phyloP scores from a whole-genome alignment of 2,797 vertebrate species.

The Loriculus beryllinus region DNA sequence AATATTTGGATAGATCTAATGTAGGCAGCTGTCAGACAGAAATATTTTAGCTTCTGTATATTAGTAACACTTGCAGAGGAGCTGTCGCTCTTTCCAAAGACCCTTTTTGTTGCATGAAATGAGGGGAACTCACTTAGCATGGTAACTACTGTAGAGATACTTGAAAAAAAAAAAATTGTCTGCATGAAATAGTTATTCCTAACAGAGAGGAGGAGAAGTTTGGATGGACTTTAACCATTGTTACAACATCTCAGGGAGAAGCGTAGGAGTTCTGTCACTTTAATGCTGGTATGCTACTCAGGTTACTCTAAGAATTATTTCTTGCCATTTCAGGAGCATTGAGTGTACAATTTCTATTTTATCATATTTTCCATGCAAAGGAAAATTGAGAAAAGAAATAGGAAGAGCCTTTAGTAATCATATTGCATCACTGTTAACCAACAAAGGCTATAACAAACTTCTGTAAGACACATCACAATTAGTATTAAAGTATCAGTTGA shows the following conservation, averaged over 20 bases:
- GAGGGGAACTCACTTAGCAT: background rate
- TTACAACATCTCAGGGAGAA: background rate
- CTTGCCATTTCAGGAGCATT: background rate
- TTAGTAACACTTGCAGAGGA: background rate
- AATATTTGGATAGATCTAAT: conserved; percentile 17
- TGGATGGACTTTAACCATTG: background rate
- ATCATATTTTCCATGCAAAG: background rate
- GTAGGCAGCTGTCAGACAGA: conserved; percentile 27
- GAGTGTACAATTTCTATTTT: background rate
- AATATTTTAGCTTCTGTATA: background rate
- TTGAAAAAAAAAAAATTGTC: background rate
- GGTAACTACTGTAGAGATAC: background rate
- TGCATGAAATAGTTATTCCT: background rate
- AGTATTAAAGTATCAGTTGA: background rate
- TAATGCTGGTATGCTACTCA: background rate
- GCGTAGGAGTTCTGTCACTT: background rate
- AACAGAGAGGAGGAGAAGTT: background rate
- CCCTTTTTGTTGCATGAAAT: background rate
- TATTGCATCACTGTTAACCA: background rate
- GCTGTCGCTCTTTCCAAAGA: background rate
- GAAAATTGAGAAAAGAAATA: background rate
- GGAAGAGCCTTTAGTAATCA: background rate
- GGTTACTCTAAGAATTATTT: background rate
- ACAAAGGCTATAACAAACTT: background rate
- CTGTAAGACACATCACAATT: background rate